Evolutionary conservation across 2,113 vertebrate genomes (phyloP).

Genomic region (Panthera uncia): DNA sequence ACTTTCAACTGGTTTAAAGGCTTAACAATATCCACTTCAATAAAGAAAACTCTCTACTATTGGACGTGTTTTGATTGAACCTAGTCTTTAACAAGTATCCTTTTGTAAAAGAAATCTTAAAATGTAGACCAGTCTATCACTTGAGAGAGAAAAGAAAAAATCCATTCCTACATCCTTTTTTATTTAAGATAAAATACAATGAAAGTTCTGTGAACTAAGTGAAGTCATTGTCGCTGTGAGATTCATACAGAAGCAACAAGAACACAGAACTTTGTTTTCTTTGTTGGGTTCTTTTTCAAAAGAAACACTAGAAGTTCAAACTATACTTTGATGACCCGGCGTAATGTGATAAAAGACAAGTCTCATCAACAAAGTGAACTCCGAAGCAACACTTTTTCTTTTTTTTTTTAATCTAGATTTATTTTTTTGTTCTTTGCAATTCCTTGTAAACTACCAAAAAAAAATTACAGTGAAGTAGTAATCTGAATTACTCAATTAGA

Average conservation of each 20-base stretch:
- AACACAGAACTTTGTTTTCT: neutral
- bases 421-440: neutral
- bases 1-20: conserved; percentile 49
- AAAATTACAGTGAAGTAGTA: neutral
- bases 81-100: neutral
- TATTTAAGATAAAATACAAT: conserved; percentile 3
- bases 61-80: conserved; percentile 36
- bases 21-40: neutral
- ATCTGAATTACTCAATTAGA: neutral
- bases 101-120: conserved; percentile 43
- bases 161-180: neutral
- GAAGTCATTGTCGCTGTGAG: neutral
- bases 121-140: conserved; percentile 22
- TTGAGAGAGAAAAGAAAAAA: neutral
- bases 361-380: neutral
- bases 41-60: conserved; percentile 18
- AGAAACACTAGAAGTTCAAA: neutral
- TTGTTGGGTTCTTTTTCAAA: neutral
- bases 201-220: neutral
- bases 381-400: neutral
- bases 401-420: neutral
- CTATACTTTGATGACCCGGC: neutral
- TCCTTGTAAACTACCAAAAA: neutral
- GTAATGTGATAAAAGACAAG: neutral
- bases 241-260: neutral